phyloP scores from a whole-genome alignment of 2,888 invertebrate genomes.

The Beris chalybata region DNA sequence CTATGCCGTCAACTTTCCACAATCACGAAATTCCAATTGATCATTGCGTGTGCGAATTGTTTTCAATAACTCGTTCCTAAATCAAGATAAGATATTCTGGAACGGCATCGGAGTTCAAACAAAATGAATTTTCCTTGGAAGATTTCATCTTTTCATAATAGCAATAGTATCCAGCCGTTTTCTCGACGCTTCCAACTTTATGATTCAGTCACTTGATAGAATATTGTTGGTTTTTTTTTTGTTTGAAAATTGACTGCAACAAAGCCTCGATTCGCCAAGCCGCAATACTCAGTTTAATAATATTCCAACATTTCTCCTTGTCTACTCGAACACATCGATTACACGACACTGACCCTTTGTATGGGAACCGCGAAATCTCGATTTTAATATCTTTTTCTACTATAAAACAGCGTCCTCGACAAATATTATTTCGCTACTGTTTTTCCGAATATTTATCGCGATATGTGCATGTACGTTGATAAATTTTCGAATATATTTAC shows the following conservation, averaged over 20 bases:
- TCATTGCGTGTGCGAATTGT: slow-evolving; percentile 19
- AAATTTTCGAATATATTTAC: slow-evolving; percentile 7
- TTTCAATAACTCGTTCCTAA: slow-evolving; percentile 19
- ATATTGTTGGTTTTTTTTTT: too few relatives aligned
- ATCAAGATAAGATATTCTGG: slow-evolving; percentile 21
- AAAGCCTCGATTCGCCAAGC: too few relatives aligned
- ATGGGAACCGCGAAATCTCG: too few relatives aligned
- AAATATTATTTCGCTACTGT: slow-evolving; percentile 20
- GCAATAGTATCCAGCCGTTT: too few relatives aligned
- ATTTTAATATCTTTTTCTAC: too few relatives aligned
- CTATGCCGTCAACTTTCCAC: slow-evolving; percentile 19
- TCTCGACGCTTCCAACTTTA: too few relatives aligned
- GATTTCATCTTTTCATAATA: background rate
- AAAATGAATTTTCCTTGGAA: slow-evolving; percentile 8
- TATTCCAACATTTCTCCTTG: too few relatives aligned
- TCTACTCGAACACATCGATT: too few relatives aligned
- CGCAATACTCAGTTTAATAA: too few relatives aligned
- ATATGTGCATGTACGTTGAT: background rate
- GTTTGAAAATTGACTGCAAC: too few relatives aligned
- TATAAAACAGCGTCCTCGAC: background rate
- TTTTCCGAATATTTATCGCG: slow-evolving; percentile 6
- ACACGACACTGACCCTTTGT: too few relatives aligned
- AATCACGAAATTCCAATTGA: slow-evolving; percentile 27
- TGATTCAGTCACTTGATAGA: too few relatives aligned
- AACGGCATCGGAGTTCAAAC: slow-evolving; percentile 1